Percentiles rank a stretch among this genome's conserved stretches.
phyloP scores from a whole-genome alignment of 2,797 vertebrate genomes.

The Chiroxiphia lanceolata region DNA sequence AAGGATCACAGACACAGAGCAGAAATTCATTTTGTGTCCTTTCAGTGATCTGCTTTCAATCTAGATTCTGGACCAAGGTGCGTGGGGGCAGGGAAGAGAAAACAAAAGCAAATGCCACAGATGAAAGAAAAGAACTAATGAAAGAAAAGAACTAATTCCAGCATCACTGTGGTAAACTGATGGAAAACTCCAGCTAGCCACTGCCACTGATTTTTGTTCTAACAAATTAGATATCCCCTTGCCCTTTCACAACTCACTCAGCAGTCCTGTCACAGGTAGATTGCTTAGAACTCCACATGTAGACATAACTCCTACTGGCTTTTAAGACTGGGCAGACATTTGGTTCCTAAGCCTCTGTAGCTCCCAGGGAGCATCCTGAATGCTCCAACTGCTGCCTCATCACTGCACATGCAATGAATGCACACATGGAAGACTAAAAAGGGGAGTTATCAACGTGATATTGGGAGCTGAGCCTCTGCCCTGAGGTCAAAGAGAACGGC shows the following conservation, averaged over 20 bases:
- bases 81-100: background rate
- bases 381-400: background rate
- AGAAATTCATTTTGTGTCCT: background rate
- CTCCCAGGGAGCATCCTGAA: background rate
- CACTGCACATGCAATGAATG: background rate
- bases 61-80: background rate
- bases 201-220: background rate
- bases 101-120: background rate
- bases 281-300: background rate
- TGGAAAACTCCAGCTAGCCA: background rate
- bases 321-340: background rate
- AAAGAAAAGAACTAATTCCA: background rate
- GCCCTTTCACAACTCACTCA: background rate
- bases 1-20: background rate
- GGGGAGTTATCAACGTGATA: background rate
- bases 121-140: background rate
- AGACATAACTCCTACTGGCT: background rate
- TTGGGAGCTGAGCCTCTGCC: background rate
- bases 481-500: background rate
- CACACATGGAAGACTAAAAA: background rate
- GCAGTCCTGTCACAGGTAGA: background rate
- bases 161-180: background rate
- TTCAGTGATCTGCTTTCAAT: background rate
- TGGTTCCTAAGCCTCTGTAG: background rate
- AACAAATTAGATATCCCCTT: background rate